Evolutionary conservation across 2,797 vertebrate genomes (phyloP), one percentile per base, ranked within the genome.

Genomic region (Cossypha dichroa): DNA sequence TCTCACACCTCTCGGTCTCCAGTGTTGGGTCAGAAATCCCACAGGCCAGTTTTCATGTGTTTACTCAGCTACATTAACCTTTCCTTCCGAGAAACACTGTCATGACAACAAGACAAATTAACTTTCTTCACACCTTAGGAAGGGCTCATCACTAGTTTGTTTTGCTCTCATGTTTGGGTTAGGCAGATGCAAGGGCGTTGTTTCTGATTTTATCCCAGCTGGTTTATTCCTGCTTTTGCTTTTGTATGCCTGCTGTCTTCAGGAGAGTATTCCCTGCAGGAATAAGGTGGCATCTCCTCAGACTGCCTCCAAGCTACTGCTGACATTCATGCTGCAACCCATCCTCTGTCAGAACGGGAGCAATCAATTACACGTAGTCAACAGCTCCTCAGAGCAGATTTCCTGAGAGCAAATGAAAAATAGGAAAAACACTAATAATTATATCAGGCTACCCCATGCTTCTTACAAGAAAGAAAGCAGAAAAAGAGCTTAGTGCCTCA

Each of bases 281-380:
- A 93, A 90, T 58, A 93, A 91, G 46, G 89, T 94, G 73, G 81
- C 89, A 88, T 88, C 80, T 78, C 52, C 87, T 69, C 93, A 96
- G 54, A 86, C 80, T 94, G 72, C 91, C 94, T 94, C 33, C 81
- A 73, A 94, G 92, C 92, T 95, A 91, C 74, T 0, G 0, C 84
- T 92, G 76, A 79, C 79, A 85, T 91, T 94, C 91, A 85, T 88
- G 93, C 85, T 93, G 73, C 70, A 94, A 91, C 94, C 58, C 84
- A 85, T 96, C 81, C 79, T 82, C 81, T 0, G 0, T 88, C 66
- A 77, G 77, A 92, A 63, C 16, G 3, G 91, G 49, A 92, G 77
- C 51, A 83, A 85, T 85, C 80, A 77, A 56, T 87, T 92, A 59
- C 28, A 92, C 52, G 72, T 40, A 80, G 76, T 85, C 81, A 95